A percentile compares a stretch with the other conserved stretches of the same genome.
Conservation (phyloP, 2,113 vertebrate species). For the Pongo abelii region DNA sequence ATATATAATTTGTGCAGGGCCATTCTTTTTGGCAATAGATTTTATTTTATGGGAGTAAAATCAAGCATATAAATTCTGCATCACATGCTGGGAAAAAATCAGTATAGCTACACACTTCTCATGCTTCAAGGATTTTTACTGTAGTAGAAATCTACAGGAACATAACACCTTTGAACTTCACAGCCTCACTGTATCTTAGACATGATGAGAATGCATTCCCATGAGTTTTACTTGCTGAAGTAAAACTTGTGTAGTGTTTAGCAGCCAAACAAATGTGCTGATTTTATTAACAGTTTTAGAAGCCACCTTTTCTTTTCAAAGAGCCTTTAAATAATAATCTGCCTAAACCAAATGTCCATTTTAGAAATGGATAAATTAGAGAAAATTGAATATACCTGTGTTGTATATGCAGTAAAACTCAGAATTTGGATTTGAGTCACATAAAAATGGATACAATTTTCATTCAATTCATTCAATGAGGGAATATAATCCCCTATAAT, state of each 20-base stretch:
- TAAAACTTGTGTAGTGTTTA: neutral
- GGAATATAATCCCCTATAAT: neutral
- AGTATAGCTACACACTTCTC: slow-evolving; percentile 56
- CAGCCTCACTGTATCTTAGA: slow-evolving; percentile 3
- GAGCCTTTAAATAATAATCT: slow-evolving; percentile 27
- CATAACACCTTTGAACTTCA: slow-evolving; percentile 56
- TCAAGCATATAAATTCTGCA: slow-evolving; percentile 61
- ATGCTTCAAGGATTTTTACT: slow-evolving; percentile 67
- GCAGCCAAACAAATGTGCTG: slow-evolving; percentile 1
- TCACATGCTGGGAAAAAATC: slow-evolving; percentile 60
- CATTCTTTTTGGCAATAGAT: slow-evolving; percentile 68
- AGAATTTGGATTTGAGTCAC: neutral
- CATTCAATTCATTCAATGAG: neutral
- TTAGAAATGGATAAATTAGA: slow-evolving; percentile 2
- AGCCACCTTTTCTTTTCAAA: slow-evolving; percentile 30
- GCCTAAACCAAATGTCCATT: neutral
- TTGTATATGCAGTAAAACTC: neutral
- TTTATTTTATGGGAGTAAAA: slow-evolving; percentile 63
- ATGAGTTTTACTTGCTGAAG: neutral
- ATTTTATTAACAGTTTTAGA: slow-evolving; percentile 48
- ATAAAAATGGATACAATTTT: neutral
- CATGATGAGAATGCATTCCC: neutral
- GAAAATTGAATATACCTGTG: neutral
- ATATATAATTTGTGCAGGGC: slow-evolving; percentile 58
- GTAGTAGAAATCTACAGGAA: slow-evolving; percentile 66